A percentile compares a stretch with the other conserved stretches of the same genome.
These are phyloP conservation scores for Pelodytes ibericus DNA, from an alignment of 2,797 vertebrate species.

Conservation along the genomic window DNA sequence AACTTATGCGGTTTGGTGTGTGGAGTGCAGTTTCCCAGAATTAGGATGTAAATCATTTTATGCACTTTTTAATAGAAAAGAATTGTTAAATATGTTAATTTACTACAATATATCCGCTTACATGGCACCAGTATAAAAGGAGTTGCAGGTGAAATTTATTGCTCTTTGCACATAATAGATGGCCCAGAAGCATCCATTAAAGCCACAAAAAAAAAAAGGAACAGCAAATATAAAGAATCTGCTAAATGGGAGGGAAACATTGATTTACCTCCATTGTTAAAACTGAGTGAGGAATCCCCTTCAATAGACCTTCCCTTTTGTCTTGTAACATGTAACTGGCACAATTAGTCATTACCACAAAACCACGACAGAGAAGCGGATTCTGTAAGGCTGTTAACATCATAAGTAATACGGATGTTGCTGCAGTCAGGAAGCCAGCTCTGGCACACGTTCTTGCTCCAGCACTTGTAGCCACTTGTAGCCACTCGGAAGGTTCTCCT, in stretches of 20 bases:
- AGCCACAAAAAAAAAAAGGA: neutral
- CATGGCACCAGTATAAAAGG: neutral
- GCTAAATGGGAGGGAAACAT: neutral
- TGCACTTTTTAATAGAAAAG: no score
- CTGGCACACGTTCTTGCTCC: constrained; percentile 59
- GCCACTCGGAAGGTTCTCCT: constrained; percentile 13
- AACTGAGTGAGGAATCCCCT: constrained; percentile 35
- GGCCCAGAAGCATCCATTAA: neutral
- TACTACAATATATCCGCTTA: no score
- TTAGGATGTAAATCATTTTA: no score
- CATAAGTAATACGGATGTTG: constrained; percentile 64
- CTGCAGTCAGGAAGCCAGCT: constrained; percentile 59
- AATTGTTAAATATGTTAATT: neutral
- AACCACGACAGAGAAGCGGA: constrained; percentile 24
- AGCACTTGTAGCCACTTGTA: constrained; percentile 28
- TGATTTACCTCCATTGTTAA: constrained; percentile 16
- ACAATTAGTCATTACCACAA: constrained; percentile 13
- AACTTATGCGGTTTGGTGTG: no score
- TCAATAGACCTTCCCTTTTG: constrained; percentile 44
- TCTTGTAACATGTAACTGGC: neutral
- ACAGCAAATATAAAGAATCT: neutral
- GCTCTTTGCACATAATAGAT: neutral
- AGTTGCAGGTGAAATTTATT: neutral
- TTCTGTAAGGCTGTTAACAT: constrained; percentile 60
- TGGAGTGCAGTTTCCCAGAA: no score